Conservation (phyloP, 2,797 vertebrate genomes). For the Sebastolobus alascanus region DNA sequence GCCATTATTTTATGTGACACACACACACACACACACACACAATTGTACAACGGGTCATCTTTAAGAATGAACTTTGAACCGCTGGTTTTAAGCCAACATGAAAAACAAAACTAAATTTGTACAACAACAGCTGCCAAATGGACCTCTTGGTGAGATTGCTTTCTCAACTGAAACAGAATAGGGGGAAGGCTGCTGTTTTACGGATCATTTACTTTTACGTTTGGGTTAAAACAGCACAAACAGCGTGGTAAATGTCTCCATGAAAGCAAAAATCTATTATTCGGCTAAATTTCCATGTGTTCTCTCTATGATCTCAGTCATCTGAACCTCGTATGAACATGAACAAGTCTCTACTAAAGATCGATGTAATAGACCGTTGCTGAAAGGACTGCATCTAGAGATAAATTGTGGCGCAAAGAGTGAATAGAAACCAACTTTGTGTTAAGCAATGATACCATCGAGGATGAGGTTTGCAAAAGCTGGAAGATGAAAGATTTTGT, state of each 20-base stretch:
- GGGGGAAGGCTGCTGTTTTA: neutral
- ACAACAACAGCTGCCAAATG: neutral
- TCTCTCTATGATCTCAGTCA: conserved; percentile 18
- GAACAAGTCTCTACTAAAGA: conserved; percentile 28
- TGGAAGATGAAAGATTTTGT: neutral
- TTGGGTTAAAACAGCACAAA: conserved; percentile 28
- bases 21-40: neutral
- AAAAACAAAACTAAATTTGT: neutral
- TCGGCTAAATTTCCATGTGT: conserved; percentile 21
- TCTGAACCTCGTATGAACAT: conserved; percentile 14
- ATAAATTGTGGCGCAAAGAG: conserved; percentile 1
- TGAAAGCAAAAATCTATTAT: conserved; percentile 28
- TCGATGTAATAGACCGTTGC: conserved; percentile 27
- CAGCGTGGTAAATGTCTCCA: conserved; percentile 32
- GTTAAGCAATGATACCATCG: conserved; percentile 2
- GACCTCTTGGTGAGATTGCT: neutral
- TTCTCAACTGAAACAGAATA: neutral
- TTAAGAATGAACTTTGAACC: neutral
- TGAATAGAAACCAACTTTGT: conserved; percentile 2
- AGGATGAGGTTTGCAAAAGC: neutral
- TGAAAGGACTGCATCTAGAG: conserved; percentile 1
- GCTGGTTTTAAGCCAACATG: neutral
- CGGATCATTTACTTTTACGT: neutral
- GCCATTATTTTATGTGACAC: neutral
- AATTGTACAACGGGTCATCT: neutral